phyloP scores from a whole-genome alignment of 2,888 invertebrate species.

The Eupithecia abbreviata region DNA sequence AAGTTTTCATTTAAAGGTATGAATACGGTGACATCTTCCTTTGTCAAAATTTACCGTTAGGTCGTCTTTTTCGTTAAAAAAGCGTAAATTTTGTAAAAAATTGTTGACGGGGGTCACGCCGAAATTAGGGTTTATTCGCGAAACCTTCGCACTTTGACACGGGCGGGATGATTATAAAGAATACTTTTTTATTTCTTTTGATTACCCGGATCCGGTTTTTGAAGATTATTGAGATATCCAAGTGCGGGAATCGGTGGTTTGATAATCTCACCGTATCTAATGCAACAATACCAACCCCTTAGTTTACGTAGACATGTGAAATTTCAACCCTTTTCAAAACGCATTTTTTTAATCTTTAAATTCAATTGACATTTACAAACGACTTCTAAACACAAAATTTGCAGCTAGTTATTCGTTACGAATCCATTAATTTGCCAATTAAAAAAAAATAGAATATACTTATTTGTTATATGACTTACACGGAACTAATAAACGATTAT shows the following conservation, averaged over 20 bases:
- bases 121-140: slow-evolving; percentile 77
- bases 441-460: no score
- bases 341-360: slow-evolving; percentile 1
- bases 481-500: no score
- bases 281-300: slow-evolving; percentile 66
- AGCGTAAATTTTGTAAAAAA: slow-evolving; percentile 75
- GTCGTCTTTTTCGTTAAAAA: slow-evolving; percentile 68
- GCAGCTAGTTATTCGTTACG: not conserved
- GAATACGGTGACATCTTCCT: slow-evolving; percentile 71
- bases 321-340: slow-evolving; percentile 52
- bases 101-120: slow-evolving; percentile 82
- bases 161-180: slow-evolving; percentile 68
- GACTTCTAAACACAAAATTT: not conserved
- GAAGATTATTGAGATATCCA: slow-evolving; percentile 77
- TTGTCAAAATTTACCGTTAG: slow-evolving; percentile 74
- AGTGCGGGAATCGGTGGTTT: slow-evolving; percentile 73
- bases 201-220: slow-evolving; percentile 73
- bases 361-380: not conserved
- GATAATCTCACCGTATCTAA: slow-evolving; percentile 68
- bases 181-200: slow-evolving; percentile 61
- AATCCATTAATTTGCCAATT: not conserved
- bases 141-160: slow-evolving; percentile 81
- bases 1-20: slow-evolving; percentile 79
- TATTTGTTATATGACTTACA: no score
- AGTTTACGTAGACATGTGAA: slow-evolving; percentile 71